phyloP scores from a whole-genome alignment of 1,140 invertebrate genomes.

The Rhyacophila brunnea region DNA sequence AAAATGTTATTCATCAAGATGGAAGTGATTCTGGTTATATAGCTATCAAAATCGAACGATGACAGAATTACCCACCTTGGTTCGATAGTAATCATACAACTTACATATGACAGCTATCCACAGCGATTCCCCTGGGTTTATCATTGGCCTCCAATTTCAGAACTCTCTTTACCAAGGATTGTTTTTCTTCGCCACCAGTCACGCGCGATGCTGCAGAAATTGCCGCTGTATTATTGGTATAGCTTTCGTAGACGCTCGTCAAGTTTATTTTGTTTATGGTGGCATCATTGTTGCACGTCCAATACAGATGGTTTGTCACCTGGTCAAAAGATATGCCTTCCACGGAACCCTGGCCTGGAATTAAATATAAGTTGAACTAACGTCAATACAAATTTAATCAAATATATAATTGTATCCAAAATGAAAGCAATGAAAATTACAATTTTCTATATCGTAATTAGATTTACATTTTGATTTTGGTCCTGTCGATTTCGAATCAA shows the following conservation, averaged over 20 bases:
- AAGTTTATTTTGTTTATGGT: conserved; percentile 54
- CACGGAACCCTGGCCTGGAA: conserved; percentile 69
- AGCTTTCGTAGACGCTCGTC: conserved; percentile 4
- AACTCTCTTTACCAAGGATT: conserved; percentile 57
- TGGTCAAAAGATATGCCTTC: conserved; percentile 80
- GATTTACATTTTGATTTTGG: too few relatives aligned
- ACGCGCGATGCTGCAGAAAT: not conserved
- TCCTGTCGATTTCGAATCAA: too few relatives aligned
- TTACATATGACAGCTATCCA: conserved; percentile 75
- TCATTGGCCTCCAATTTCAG: conserved; percentile 68
- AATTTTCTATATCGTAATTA: too few relatives aligned
- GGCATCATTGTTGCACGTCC: conserved; percentile 81
- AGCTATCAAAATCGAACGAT: too few relatives aligned
- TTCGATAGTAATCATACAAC: too few relatives aligned
- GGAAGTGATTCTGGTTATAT: too few relatives aligned
- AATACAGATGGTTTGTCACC: conserved; percentile 69
- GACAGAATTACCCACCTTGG: too few relatives aligned
- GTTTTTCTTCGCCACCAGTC: conserved; percentile 37
- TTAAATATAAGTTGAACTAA: too few relatives aligned
- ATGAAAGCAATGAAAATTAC: too few relatives aligned
- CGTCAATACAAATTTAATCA: too few relatives aligned
- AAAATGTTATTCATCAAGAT: too few relatives aligned
- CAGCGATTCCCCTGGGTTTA: conserved; percentile 79
- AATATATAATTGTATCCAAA: too few relatives aligned
- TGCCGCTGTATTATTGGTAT: not conserved